phyloP scores from a whole-genome alignment of 2,113 vertebrate genomes.

The Xyliphius kryptos region DNA sequence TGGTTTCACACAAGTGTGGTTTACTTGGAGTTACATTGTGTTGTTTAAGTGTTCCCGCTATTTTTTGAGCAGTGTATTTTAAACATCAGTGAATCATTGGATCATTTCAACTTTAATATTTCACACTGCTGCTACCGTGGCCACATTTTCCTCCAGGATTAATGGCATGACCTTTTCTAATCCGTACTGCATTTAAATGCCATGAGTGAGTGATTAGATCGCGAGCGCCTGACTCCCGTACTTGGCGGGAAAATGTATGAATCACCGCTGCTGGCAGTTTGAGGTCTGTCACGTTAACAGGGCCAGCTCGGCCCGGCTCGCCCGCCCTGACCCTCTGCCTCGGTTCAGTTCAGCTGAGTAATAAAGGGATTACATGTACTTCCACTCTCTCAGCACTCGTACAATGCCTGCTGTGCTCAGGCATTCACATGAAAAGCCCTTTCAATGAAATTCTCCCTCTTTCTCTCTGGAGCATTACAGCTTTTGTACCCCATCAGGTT shows the following conservation, averaged over 20 bases:
- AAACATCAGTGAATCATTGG: too few relatives aligned
- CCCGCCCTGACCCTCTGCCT: neutral
- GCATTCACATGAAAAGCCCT: slow-evolving; percentile 24
- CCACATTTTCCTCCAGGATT: too few relatives aligned
- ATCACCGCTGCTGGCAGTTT: slow-evolving; percentile 7
- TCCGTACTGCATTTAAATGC: neutral
- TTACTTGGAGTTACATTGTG: too few relatives aligned
- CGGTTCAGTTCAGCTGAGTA: slow-evolving; percentile 24
- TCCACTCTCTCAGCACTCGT: slow-evolving; percentile 27
- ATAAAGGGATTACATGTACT: slow-evolving; percentile 45
- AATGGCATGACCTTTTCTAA: neutral
- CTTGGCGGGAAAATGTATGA: slow-evolving; percentile 2
- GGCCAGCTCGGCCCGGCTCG: neutral
- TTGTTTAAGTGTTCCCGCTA: too few relatives aligned
- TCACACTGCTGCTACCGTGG: too few relatives aligned
- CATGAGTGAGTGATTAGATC: too few relatives aligned
- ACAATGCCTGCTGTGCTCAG: slow-evolving; percentile 30
- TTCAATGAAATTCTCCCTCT: slow-evolving; percentile 15
- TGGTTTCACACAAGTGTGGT: too few relatives aligned
- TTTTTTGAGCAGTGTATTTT: too few relatives aligned
- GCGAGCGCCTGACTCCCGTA: neutral
- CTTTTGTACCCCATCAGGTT: neutral
- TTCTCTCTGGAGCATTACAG: neutral
- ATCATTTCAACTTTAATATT: too few relatives aligned
- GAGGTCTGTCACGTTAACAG: slow-evolving; percentile 11